Conservation (phyloP, 2,797 vertebrate genomes). For the Potorous gilbertii region DNA sequence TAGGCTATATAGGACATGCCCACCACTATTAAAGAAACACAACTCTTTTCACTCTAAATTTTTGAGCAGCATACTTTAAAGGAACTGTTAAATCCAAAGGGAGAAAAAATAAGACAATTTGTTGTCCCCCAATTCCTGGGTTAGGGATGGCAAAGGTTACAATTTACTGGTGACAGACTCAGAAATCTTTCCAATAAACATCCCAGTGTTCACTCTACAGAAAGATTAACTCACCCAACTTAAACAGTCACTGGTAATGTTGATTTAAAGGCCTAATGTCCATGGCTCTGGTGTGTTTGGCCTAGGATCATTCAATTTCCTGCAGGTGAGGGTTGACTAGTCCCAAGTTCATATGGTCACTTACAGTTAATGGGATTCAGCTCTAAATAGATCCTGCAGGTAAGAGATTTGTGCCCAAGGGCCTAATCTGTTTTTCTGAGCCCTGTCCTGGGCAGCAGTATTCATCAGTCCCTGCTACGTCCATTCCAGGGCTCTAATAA, state of each 20-base stretch:
- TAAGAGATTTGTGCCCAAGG: background rate
- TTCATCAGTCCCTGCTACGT: background rate
- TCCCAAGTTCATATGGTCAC: background rate
- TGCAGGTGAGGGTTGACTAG: background rate
- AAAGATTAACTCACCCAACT: background rate
- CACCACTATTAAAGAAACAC: slow-evolving; percentile 67
- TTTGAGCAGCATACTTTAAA: slow-evolving; percentile 67
- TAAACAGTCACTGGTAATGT: background rate
- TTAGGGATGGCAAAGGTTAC: slow-evolving; percentile 14
- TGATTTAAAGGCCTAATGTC: background rate
- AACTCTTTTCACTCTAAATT: slow-evolving; percentile 66
- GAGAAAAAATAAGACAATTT: background rate
- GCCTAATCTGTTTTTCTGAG: slow-evolving; percentile 1
- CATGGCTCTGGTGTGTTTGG: background rate
- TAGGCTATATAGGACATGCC: slow-evolving; percentile 68
- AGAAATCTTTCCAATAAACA: slow-evolving; percentile 11
- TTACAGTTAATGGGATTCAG: background rate
- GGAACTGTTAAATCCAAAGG: slow-evolving; percentile 10
- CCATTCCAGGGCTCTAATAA: background rate
- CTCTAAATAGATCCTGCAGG: background rate
- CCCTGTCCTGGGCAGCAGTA: background rate
- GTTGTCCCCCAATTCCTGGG: background rate
- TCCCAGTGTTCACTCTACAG: background rate
- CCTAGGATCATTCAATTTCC: background rate
- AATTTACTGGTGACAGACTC: slow-evolving; percentile 9